Conservation (phyloP, 2,888 invertebrate species). For the Melieria crassipennis region DNA sequence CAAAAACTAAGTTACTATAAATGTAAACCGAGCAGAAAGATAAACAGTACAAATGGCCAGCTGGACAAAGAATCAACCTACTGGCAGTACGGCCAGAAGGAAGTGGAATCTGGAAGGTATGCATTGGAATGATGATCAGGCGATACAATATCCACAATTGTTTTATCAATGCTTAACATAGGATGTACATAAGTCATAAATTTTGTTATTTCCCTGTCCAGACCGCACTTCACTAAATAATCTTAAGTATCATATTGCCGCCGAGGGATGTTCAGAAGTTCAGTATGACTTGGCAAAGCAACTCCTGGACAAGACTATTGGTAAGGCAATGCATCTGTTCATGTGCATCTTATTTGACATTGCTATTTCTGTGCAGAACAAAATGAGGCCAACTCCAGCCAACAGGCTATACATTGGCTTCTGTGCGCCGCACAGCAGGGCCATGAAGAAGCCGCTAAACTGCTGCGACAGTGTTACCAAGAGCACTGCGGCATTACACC, state of each 20-base stretch:
- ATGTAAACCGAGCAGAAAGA: no score
- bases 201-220: constrained; percentile 34
- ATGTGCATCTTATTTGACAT: not conserved
- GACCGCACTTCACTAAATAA: constrained; percentile 66
- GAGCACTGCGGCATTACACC: constrained; percentile 80
- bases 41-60: constrained; percentile 59
- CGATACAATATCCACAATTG: not conserved
- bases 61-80: constrained; percentile 63
- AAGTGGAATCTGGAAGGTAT: constrained; percentile 66
- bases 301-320: constrained; percentile 80
- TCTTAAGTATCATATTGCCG: constrained; percentile 76
- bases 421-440: constrained; percentile 94
- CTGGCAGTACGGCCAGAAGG: constrained; percentile 56
- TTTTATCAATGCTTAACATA: not conserved
- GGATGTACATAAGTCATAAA: not conserved
- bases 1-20: no score
- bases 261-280: constrained; percentile 89
- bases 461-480: constrained; percentile 71
- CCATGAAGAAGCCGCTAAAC: constrained; percentile 84
- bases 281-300: constrained; percentile 89
- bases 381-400: constrained; percentile 66
- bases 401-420: constrained; percentile 88
- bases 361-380: constrained; percentile 48
- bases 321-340: constrained; percentile 64
- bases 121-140: not conserved